Evolutionary conservation across 1,140 invertebrate species (phyloP).

Genomic region (Temnothorax longispinosus): DNA sequence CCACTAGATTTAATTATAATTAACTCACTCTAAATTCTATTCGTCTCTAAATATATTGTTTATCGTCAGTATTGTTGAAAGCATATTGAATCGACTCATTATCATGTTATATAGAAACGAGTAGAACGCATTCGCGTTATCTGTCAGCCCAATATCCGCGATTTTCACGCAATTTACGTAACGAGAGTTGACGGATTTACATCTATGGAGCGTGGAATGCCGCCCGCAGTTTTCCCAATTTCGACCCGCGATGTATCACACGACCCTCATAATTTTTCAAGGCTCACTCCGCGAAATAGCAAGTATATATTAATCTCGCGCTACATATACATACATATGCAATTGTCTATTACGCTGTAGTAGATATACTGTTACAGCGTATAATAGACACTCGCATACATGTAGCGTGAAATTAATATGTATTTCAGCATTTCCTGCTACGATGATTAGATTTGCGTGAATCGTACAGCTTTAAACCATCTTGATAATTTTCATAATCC

Average conservation of each 20-base stretch:
- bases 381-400: too few relatives aligned
- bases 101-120: background rate
- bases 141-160: conserved; percentile 60
- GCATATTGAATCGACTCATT: background rate
- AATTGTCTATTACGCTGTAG: background rate
- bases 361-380: too few relatives aligned
- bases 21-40: too few relatives aligned
- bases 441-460: conserved; percentile 16
- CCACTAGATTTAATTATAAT: too few relatives aligned
- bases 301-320: conserved; percentile 23
- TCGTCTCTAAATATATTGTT: too few relatives aligned
- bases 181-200: conserved; percentile 71
- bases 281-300: background rate
- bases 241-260: conserved; percentile 56
- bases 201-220: conserved; percentile 18
- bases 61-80: background rate
- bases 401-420: too few relatives aligned
- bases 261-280: conserved; percentile 26
- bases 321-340: too few relatives aligned
- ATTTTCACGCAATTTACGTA: conserved; percentile 72
- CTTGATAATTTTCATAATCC: background rate
- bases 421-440: background rate
- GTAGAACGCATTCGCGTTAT: conserved; percentile 13
- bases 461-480: background rate
- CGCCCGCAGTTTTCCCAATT: conserved; percentile 69